Conservation (phyloP, 2,797 vertebrate species). For the Dryobates pubescens region DNA sequence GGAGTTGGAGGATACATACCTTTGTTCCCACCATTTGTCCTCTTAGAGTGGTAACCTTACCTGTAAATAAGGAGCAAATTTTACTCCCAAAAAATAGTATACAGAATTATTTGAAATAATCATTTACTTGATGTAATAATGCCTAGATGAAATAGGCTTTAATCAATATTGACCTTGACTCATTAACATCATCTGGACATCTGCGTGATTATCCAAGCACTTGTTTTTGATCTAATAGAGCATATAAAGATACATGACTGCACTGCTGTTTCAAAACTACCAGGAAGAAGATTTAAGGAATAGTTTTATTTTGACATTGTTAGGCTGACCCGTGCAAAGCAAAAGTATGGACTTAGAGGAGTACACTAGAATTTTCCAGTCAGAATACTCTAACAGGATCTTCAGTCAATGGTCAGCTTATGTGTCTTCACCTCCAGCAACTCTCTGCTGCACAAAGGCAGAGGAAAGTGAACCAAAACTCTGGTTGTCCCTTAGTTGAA, state of each 20-base stretch:
- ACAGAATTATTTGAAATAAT: not conserved
- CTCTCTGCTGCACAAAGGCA: not conserved
- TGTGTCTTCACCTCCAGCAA: not conserved
- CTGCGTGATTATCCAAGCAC: not conserved
- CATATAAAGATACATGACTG: not conserved
- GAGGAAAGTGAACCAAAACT: not conserved
- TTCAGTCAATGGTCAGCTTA: not conserved
- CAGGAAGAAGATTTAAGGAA: not conserved
- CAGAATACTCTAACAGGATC: not conserved
- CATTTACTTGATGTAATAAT: not conserved
- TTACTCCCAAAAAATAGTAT: not conserved
- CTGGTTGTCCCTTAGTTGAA: not conserved
- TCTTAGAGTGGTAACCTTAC: not conserved
- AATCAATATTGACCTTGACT: not conserved
- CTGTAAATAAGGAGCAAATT: not conserved
- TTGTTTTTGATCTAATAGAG: not conserved
- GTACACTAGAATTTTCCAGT: not conserved
- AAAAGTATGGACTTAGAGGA: not conserved
- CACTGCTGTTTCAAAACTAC: not conserved
- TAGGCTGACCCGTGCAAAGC: not conserved
- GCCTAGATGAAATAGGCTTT: not conserved
- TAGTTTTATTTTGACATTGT: not conserved
- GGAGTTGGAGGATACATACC: rapidly evolving
- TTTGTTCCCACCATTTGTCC: not conserved
- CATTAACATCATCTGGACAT: not conserved